These are phyloP conservation scores for Tetranychus piercei DNA, from an alignment of 2,888 invertebrate genomes.

Conservation along the genomic window DNA sequence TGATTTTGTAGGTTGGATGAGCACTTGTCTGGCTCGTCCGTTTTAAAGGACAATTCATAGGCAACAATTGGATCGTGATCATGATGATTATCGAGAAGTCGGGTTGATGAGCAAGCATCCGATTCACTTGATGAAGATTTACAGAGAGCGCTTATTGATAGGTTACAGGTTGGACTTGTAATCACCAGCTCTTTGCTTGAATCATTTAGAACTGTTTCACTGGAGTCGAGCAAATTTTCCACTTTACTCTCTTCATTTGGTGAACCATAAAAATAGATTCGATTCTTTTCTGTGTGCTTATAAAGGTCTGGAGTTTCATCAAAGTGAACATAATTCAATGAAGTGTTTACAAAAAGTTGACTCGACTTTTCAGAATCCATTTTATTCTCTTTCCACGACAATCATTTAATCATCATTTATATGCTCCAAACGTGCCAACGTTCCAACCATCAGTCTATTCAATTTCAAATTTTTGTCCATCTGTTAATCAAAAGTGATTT, in stretches of 20 bases:
- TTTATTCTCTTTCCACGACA: background rate
- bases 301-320: slow-evolving; percentile 4
- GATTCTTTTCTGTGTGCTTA: background rate
- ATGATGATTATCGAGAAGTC: background rate
- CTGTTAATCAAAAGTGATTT: too few species aligned
- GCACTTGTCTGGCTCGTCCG: background rate
- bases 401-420: background rate
- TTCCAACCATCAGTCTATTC: too few species aligned
- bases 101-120: background rate
- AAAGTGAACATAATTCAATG: slow-evolving; percentile 9
- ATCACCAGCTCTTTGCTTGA: background rate
- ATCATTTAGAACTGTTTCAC: background rate
- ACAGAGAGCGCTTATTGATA: background rate
- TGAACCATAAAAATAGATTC: background rate
- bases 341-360: background rate
- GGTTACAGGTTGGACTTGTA: background rate
- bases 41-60: background rate
- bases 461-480: too few species aligned
- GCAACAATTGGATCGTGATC: background rate
- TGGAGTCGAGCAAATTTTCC: background rate
- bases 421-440: too few species aligned
- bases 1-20: too few species aligned
- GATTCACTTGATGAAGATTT: slow-evolving; percentile 3
- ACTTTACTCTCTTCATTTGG: background rate
- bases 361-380: background rate